Evolutionary conservation across 1,140 invertebrate genomes (phyloP).

Genomic region (Drosophila kikkawai): DNA sequence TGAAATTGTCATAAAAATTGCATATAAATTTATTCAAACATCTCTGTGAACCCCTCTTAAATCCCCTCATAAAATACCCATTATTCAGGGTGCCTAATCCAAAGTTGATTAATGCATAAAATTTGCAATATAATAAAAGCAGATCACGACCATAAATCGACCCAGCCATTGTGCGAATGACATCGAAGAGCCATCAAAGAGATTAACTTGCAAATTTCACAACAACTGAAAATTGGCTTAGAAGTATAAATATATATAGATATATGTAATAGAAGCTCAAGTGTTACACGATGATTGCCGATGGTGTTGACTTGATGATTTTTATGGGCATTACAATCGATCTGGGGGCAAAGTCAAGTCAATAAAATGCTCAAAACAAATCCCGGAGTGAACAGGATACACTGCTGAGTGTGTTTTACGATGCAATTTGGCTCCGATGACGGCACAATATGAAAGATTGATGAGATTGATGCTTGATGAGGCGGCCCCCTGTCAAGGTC

Average conservation of each 20-base stretch:
- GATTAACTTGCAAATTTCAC: conserved; percentile 15
- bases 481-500: conserved; percentile 32
- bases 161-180: conserved; percentile 10
- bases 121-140: conserved; percentile 11
- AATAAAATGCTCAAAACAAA: conserved; percentile 37
- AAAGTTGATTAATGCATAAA: conserved; percentile 13
- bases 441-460: conserved; percentile 48
- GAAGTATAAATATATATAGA: background rate
- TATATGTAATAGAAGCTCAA: background rate
- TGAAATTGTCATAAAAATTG: background rate
- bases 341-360: background rate
- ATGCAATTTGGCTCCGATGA: conserved; percentile 39
- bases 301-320: conserved; percentile 12
- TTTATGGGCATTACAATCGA: conserved; percentile 26
- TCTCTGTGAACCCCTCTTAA: background rate
- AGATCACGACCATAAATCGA: conserved; percentile 11
- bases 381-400: conserved; percentile 23
- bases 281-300: conserved; percentile 9
- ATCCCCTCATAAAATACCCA: background rate
- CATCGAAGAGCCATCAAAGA: conserved; percentile 13
- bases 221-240: conserved; percentile 19
- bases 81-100: background rate
- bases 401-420: conserved; percentile 35
- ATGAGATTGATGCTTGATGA: conserved; percentile 32
- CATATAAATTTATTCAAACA: conserved; percentile 11